Conservation (phyloP, 37 sponge, comb jelly and placozoan species). For the Aplysina aerophoba region DNA sequence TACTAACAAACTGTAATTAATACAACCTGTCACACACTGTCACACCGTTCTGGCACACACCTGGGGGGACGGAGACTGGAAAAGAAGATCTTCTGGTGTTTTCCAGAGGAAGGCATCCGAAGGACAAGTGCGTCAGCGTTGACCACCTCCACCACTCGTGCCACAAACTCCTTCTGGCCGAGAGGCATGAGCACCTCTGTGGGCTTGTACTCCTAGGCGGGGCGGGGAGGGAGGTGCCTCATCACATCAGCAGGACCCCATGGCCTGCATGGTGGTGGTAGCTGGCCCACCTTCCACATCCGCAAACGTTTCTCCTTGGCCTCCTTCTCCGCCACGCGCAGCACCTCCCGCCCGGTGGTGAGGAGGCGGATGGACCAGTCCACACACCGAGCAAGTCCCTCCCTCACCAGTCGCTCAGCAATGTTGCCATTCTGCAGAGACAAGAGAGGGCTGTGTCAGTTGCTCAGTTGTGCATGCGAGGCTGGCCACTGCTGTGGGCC, state of each 20-base stretch:
- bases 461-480: no score
- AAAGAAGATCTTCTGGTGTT: constrained; percentile 87
- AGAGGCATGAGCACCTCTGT: not conserved
- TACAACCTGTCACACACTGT: not conserved
- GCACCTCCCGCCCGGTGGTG: constrained; percentile 68
- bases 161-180: constrained; percentile 18
- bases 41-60: not conserved
- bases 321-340: constrained; percentile 86
- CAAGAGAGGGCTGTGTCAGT: not conserved
- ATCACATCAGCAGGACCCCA: no score
- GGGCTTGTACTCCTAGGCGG: constrained; percentile 10
- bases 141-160: constrained; percentile 87
- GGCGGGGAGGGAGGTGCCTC: no score
- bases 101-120: constrained; percentile 56
- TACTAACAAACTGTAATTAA: not conserved
- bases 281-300: constrained; percentile 79
- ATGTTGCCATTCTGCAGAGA: constrained; percentile 82
- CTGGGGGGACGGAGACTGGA: constrained; percentile 93
- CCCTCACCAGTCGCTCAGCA: constrained; percentile 84
- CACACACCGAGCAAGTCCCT: constrained; percentile 95
- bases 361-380: constrained; percentile 97
- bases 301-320: constrained; percentile 76
- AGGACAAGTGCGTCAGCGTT: constrained; percentile 88
- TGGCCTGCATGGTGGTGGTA: no score
- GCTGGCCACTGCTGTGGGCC: not conserved